These are phyloP conservation scores for Boleophthalmus pectinirostris DNA, from an alignment of 2,113 vertebrate genomes.

Conservation along the genomic window DNA sequence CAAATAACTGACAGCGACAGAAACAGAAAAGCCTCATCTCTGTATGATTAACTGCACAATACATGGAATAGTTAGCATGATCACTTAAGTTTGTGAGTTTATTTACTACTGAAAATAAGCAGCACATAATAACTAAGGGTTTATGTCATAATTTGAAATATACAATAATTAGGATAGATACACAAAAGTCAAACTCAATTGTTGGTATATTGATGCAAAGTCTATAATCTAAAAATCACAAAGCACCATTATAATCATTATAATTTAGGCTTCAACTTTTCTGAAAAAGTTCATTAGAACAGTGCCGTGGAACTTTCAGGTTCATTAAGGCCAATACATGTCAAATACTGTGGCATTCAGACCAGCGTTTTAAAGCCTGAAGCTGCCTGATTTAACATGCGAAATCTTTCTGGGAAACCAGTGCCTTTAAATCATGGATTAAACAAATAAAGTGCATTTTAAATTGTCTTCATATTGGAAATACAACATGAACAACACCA, in stretches of 20 bases:
- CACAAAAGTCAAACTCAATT: neutral
- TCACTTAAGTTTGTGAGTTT: too few relatives aligned
- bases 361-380: neutral
- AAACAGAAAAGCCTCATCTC: neutral
- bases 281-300: slow-evolving; percentile 3
- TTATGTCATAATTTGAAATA: neutral
- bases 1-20: neutral
- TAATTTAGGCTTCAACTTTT: neutral
- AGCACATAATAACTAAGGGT: too few relatives aligned
- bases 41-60: neutral
- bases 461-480: neutral
- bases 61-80: neutral
- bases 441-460: neutral
- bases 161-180: neutral
- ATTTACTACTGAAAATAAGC: too few relatives aligned
- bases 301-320: neutral
- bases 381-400: neutral
- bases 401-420: neutral
- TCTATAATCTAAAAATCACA: neutral
- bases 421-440: neutral
- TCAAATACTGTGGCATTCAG: slow-evolving; percentile 1
- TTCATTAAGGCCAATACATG: neutral
- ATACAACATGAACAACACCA: too few relatives aligned
- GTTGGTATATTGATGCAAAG: neutral
- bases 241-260: neutral